Base-by-base conservation (phyloP, 2,797 vertebrate genomes). In the Anabacerthia variegaticeps region DNA sequence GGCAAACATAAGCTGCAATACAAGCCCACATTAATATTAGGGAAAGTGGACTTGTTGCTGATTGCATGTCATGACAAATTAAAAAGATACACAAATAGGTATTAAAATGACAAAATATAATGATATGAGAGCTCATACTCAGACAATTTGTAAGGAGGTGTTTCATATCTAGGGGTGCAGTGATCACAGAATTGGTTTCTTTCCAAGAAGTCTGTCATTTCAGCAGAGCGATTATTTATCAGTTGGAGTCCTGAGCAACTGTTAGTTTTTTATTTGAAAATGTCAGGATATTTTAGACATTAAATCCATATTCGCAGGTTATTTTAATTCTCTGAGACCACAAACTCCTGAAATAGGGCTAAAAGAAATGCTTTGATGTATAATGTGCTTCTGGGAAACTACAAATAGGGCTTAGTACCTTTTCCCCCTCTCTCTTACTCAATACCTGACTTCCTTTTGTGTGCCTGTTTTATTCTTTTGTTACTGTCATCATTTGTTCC, bases 101-200 rank as follows among this genome's bases (percentile, higher is more conserved):
- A 96, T 93, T 92, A 95, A 96, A 97, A 96, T 93, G 95, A 95
- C 95, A 97, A 97, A 97, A 97, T 85, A 90, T 83, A 96, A 97
- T 80, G 94, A 94, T 93, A 95, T 6, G 37, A 97, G 95, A 93
- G 56, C 90, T 96, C 92, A 96, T 96, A 97, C 92, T 94, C 90
- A 90, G 95, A 92, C 91, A 94, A 94, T 95, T 96, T 97, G 95
- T 92, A 97, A 96, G 89, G 94, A 98, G 97, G 97, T 98, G 97
- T 98, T 98, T 97, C 97, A 97, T 98, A 97, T 98, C 91, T 95
- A 96, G 84, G 96, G 96, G 94, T 96, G 95, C 97, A 94, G 78
- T 95, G 97, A 97, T 97, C 97, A 97, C 94, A 97, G 96, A 96
- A 95, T 88, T 97, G 97, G 97, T 96, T 95, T 79, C 94, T 92